Evolutionary conservation across 2,113 vertebrate genomes (phyloP), one percentile per base, ranked within the genome.

Genomic region (Burhinus oedicnemus): DNA sequence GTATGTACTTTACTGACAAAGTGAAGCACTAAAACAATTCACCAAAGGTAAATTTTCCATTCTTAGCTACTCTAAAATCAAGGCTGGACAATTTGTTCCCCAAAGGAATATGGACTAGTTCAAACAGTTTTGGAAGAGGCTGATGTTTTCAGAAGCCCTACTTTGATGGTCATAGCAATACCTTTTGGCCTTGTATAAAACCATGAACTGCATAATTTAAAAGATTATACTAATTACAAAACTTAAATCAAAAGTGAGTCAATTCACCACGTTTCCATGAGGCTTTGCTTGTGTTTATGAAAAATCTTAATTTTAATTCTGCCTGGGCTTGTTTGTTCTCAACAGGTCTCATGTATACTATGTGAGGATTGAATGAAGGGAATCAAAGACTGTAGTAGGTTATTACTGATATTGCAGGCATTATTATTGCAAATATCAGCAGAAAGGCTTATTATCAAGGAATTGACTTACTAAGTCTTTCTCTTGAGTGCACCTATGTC

Each of bases 381-480:
- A 98, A 75, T 97, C 94, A 98, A 95, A 98, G 91, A 90, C 94
- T 95, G 85, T 95, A 94, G 94, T 95, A 97, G 96, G 91, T 97
- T 95, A 78, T 96, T 83, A 97, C 95, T 98, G 97, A 98, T 97
- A 97, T 97, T 98, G 95, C 95, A 97, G 96, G 82, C 72, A 54
- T 88, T 95, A n/a, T 66, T 60, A 90, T 97, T 98, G 94, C 94
- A 97, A 98, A 97, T 98, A 98, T 97, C 97, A 98, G 97, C 89
- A 98, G 97, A 98, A 98, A 98, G 97, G 95, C 93, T 98, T 97
- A 95, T 96, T 97, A 93, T 89, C 83, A 87, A 89, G 78, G 80
- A 96, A 94, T 93, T 89, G 78, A 94, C 95, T 94, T 89, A 94
- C 85, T 96, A 97, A 98, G 93, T 75, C 96, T 98, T 98, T 98